Percentiles rank a stretch among this genome's conserved stretches.
These are phyloP conservation scores for Craterocephalus amniculus DNA, from an alignment of 2,797 vertebrate genomes.

Conservation along the genomic window DNA sequence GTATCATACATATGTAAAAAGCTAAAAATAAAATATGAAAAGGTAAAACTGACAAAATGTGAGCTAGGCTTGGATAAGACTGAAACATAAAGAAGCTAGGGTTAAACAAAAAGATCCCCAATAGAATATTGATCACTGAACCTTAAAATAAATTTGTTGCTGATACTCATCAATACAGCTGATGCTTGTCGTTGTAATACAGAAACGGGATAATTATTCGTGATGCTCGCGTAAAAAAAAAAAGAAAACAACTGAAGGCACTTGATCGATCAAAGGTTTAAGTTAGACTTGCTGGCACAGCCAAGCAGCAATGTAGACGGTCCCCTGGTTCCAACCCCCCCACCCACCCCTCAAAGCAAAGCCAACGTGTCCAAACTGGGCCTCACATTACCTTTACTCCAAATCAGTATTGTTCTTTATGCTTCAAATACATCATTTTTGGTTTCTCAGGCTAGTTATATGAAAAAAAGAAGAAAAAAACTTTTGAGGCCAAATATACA, in stretches of 20 bases:
- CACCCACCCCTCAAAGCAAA: slow-evolving; percentile 38
- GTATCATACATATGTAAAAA: slow-evolving; percentile 74
- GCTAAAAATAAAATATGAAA: slow-evolving; percentile 72
- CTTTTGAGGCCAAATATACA: slow-evolving; percentile 63
- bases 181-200: slow-evolving; percentile 58
- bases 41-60: slow-evolving; percentile 80
- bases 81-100: slow-evolving; percentile 84
- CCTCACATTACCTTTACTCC: slow-evolving; percentile 77
- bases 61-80: slow-evolving; percentile 91
- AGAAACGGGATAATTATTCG: slow-evolving; percentile 71
- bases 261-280: slow-evolving; percentile 83
- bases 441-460: slow-evolving; percentile 83
- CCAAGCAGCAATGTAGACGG: slow-evolving; percentile 82
- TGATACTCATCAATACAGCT: slow-evolving; percentile 52
- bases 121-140: slow-evolving; percentile 75
- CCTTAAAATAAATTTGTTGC: slow-evolving; percentile 64
- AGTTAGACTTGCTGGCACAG: slow-evolving; percentile 86
- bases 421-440: slow-evolving; percentile 87
- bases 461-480: slow-evolving; percentile 37
- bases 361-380: slow-evolving; percentile 60
- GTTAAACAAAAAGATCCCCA: slow-evolving; percentile 77
- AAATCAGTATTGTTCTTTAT: slow-evolving; percentile 82
- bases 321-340: slow-evolving; percentile 56
- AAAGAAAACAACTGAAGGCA: slow-evolving; percentile 84
- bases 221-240: slow-evolving; percentile 63